Percentiles rank a stretch among this genome's conserved stretches.
Evolutionary conservation across 2,797 vertebrate genomes (phyloP).

Genomic region (Paramormyrops hopkinsi): DNA sequence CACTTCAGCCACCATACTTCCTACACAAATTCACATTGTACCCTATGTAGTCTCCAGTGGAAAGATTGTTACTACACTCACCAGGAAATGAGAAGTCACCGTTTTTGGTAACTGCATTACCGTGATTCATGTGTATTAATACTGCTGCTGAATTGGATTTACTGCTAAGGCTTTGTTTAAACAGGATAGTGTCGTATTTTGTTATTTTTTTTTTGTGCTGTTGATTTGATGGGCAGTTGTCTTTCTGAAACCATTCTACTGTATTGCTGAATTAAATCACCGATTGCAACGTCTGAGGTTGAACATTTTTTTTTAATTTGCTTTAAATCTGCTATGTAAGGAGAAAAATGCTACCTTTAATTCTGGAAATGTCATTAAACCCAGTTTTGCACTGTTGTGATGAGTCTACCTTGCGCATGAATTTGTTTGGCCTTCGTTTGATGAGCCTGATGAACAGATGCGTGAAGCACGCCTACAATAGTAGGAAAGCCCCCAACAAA

Average conservation of each 20-base stretch:
- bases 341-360: neutral
- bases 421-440: neutral
- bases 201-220: neutral
- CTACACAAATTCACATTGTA: neutral
- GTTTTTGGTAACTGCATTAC: neutral
- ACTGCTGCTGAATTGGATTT: neutral
- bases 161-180: constrained; percentile 2
- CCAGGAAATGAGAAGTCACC: constrained; percentile 1
- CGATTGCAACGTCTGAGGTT: constrained; percentile 11
- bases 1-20: neutral
- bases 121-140: constrained; percentile 7
- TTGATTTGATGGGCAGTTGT: constrained; percentile 21
- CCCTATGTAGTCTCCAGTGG: neutral
- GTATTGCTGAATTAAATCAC: constrained; percentile 35
- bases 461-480: neutral
- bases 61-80: neutral
- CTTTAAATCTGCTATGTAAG: neutral
- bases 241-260: constrained; percentile 38
- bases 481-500: neutral
- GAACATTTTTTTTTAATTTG: neutral
- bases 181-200: neutral
- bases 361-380: neutral
- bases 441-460: neutral
- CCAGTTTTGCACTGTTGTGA: neutral
- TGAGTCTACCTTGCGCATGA: neutral